phyloP scores from a whole-genome alignment of 2,888 invertebrate genomes.

The Drosophila seclusa region DNA sequence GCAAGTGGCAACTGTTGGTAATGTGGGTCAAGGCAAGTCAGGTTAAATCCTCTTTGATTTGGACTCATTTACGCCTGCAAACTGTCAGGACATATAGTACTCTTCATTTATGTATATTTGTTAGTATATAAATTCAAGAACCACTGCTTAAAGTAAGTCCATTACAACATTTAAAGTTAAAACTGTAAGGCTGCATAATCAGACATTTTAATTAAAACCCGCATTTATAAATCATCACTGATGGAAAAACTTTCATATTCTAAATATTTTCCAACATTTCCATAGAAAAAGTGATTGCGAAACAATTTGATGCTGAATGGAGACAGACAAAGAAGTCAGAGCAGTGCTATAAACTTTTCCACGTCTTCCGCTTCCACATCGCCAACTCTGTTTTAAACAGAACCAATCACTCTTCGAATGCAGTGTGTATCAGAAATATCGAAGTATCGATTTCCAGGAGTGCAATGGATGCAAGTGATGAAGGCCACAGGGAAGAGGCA shows the following conservation, averaged over 20 bases:
- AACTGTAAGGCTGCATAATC: not conserved
- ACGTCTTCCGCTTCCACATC: not conserved
- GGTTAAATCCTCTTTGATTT: conserved; percentile 50
- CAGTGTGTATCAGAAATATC: conserved; percentile 33
- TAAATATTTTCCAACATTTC: not conserved
- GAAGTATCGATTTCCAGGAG: conserved; percentile 61
- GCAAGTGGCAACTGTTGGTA: conserved; percentile 20
- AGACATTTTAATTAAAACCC: conserved; percentile 11
- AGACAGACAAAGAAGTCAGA: not conserved
- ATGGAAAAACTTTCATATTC: not conserved
- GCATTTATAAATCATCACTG: conserved; percentile 9
- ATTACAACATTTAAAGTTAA: not conserved
- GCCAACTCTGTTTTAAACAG: not conserved
- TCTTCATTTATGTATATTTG: not conserved
- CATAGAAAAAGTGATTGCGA: not conserved
- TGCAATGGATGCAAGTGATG: conserved; percentile 27
- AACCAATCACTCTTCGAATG: conserved; percentile 25
- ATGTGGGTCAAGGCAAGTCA: conserved; percentile 59
- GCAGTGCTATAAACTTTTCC: not conserved
- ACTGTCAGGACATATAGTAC: conserved; percentile 25
- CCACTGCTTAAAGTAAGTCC: not conserved
- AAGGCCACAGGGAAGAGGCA: not conserved
- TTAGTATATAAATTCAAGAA: conserved; percentile 32
- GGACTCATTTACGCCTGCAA: conserved; percentile 29
- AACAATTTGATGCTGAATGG: not conserved